Conservation (phyloP, 30 jellyfish, hydroid and myxozoan genomes). For the Pseudorhiza aurosa region DNA sequence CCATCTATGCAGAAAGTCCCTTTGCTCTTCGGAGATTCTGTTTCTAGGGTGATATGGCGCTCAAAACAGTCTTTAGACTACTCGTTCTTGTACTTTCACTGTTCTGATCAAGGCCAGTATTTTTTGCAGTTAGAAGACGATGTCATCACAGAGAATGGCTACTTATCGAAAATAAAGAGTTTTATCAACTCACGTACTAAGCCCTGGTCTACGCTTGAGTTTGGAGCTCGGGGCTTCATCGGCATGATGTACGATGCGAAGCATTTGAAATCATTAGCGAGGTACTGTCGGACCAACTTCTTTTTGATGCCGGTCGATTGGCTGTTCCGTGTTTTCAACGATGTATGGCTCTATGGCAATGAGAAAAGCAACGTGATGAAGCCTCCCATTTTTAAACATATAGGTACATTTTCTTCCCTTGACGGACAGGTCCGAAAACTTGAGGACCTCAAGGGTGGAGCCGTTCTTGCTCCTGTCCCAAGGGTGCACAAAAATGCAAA, state of each 20-base stretch:
- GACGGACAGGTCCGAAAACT: constrained; percentile 91
- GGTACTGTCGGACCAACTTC: constrained; percentile 71
- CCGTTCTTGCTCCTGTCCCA: not conserved
- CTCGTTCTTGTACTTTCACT: constrained; percentile 75
- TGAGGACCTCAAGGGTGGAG: constrained; percentile 68
- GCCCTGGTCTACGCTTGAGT: constrained; percentile 91
- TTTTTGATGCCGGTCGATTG: constrained; percentile 99
- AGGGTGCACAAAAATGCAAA: constrained; percentile 31
- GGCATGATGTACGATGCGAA: constrained; percentile 92
- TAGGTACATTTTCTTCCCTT: constrained; percentile 90
- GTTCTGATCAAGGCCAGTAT: constrained; percentile 75
- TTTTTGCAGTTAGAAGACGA: constrained; percentile 97
- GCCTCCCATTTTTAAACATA: constrained; percentile 86
- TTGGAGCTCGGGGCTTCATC: constrained; percentile 96
- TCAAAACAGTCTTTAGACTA: constrained; percentile 94
- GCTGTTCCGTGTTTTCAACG: constrained; percentile 90
- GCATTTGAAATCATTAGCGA: constrained; percentile 70
- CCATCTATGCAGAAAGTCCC: constrained; percentile 77
- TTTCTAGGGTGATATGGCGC: constrained; percentile 85
- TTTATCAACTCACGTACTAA: constrained; percentile 55
- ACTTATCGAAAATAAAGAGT: constrained; percentile 55
- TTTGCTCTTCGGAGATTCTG: constrained; percentile 80
- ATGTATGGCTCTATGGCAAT: constrained; percentile 83
- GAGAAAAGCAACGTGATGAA: constrained; percentile 51
- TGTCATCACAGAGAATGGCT: constrained; percentile 74